A percentile compares a stretch with the other conserved stretches of the same genome.
These are phyloP conservation scores for Phalacrocorax brasilianus DNA, from an alignment of 2,113 vertebrate genomes.

Conservation along the genomic window DNA sequence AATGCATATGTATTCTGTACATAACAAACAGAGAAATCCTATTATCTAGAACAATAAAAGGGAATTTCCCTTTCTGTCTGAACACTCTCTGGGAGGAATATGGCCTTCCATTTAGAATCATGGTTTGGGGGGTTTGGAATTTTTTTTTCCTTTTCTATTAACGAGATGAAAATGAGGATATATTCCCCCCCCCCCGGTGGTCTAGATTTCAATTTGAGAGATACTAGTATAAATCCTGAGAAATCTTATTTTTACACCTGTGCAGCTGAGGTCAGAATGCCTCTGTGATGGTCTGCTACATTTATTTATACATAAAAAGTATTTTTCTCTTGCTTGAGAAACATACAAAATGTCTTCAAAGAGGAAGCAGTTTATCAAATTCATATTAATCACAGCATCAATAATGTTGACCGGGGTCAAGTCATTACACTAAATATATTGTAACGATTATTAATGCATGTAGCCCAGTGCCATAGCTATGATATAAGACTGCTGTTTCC, in stretches of 20 bases:
- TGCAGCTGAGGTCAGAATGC: constrained; percentile 20
- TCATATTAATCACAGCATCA: constrained; percentile 67
- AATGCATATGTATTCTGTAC: constrained; percentile 60
- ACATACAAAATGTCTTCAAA: constrained; percentile 62
- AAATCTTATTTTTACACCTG: constrained; percentile 52
- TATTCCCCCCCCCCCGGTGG: too few species aligned
- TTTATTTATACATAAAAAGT: constrained; percentile 57
- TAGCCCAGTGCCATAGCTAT: constrained; percentile 58
- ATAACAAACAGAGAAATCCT: constrained; percentile 23
- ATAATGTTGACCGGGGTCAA: constrained; percentile 66
- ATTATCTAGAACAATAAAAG: constrained; percentile 54
- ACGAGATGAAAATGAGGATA: not conserved
- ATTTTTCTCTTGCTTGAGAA: constrained; percentile 58
- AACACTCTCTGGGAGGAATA: not conserved
- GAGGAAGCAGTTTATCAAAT: constrained; percentile 76
- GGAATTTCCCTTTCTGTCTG: constrained; percentile 48
- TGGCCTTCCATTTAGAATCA: not conserved
- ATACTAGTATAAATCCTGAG: constrained; percentile 8
- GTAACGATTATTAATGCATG: constrained; percentile 67
- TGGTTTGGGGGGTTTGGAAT: not conserved
- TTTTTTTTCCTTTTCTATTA: not conserved
- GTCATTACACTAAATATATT: constrained; percentile 74
- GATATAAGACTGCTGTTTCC: constrained; percentile 62
- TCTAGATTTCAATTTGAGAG: not conserved
- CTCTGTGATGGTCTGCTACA: not conserved